phyloP scores from a whole-genome alignment of 23 tunicate genomes.

The Styela clava region DNA sequence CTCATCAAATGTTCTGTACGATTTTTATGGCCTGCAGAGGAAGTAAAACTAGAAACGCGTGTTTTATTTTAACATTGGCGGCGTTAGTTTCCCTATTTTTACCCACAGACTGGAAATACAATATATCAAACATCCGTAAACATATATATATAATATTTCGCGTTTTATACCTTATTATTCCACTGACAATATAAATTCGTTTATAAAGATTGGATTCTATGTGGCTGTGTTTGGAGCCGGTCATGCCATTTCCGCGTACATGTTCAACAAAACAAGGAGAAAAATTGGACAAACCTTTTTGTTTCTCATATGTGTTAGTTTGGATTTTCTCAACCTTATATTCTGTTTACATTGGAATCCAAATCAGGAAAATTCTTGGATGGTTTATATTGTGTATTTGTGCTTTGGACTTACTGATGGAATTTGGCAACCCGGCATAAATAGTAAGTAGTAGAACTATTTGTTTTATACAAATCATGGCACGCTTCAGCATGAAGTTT shows the following conservation, averaged over 20 bases:
- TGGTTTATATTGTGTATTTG: conserved; percentile 45
- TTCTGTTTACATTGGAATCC: conserved; percentile 53
- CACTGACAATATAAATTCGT: too few relatives aligned
- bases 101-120: too few relatives aligned
- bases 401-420: conserved; percentile 47
- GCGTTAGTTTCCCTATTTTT: too few relatives aligned
- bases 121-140: too few relatives aligned
- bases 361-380: conserved; percentile 35
- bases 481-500: too few relatives aligned
- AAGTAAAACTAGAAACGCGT: too few relatives aligned
- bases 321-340: conserved; percentile 38
- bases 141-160: too few relatives aligned
- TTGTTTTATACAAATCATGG: too few relatives aligned
- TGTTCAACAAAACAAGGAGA: conserved; percentile 26
- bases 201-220: conserved; percentile 55
- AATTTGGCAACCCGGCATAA: conserved; percentile 57
- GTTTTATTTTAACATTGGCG: too few relatives aligned
- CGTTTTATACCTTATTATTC: too few relatives aligned
- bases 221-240: conserved; percentile 26
- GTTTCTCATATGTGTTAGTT: conserved; percentile 22
- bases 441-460: conserved; percentile 42
- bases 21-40: too few relatives aligned
- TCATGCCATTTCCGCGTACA: conserved; percentile 21
- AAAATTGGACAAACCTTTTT: conserved; percentile 15
- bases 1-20: too few relatives aligned